Evolutionary conservation across 2,888 invertebrate genomes (phyloP), one percentile per base, ranked within the genome.

Genomic region (Nemotelus pantherinus): DNA sequence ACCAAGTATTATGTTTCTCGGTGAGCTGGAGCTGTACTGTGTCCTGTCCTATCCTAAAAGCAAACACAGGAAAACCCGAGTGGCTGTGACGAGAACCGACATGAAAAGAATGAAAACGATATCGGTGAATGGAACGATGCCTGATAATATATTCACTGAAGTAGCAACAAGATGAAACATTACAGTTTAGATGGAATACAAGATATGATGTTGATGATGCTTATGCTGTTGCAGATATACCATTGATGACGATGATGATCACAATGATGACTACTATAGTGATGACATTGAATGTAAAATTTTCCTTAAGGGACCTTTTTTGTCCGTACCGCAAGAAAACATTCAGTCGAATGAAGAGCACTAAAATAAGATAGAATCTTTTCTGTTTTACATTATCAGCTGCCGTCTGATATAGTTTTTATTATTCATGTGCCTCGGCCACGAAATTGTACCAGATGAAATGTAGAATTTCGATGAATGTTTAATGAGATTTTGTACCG

Each of bases 191-290:
- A 65, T 45, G 43, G 44, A 44, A 76, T 76, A 48, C 44, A 7
- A 65, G 65, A 44, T 65, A 65, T 57, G 64, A 65, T 57, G 57
- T 44, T 53, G 63, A 48, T 65, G 74, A 48, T 65, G 55, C 43
- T 53, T 3, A 53, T 76, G 55, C 57, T 57, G 63, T 9, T 68
- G 50, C 68, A 68, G 68, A 68, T 68, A 25, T 25, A 68, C 39
- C 68, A 68, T 68, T 68, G 68, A 72, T 58, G 63, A 63, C 63
- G 63, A 60, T 74, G 74, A 74, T 74, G 74, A 48, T 47, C 25
- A 58, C 41, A 25, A 72, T 25, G 58, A 55, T 70, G 48, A 68
- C 55, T 41, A 44, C 55, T 43, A 39, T 2, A 47, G 45, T n/a
- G 71, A 71, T 55, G 44, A 25, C n/a, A n/a, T 47, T 50, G 63